A percentile compares a stretch with the other conserved stretches of the same genome.
Evolutionary conservation across 2,888 invertebrate species (phyloP).

Genomic region (Epirrhoe alternata): DNA sequence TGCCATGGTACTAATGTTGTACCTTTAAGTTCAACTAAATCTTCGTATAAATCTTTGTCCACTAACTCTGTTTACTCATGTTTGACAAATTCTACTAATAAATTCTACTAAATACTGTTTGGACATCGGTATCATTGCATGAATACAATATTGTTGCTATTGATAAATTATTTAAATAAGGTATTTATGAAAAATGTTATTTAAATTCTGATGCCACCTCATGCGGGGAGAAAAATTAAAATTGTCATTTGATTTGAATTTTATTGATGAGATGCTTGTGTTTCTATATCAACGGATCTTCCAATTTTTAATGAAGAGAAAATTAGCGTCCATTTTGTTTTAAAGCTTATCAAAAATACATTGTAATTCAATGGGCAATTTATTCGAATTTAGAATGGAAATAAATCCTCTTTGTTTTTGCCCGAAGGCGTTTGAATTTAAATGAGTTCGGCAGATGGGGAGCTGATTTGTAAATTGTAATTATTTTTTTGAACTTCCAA

Average conservation of each 20-base stretch:
- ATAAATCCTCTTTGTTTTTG: constrained; percentile 47
- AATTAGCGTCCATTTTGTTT: constrained; percentile 26
- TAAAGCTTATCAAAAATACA: constrained; percentile 26
- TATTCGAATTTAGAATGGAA: constrained; percentile 42
- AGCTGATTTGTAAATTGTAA: constrained; percentile 38
- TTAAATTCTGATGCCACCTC: constrained; percentile 42
- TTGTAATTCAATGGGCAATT: constrained; percentile 40
- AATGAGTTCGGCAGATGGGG: constrained; percentile 54
- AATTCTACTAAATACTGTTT: constrained; percentile 38
- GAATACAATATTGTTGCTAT: constrained; percentile 33
- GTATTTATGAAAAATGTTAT: constrained; percentile 41
- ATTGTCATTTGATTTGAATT: constrained; percentile 43
- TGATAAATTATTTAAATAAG: constrained; percentile 41
- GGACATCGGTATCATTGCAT: constrained; percentile 39
- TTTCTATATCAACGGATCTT: constrained; percentile 18
- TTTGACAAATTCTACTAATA: constrained; percentile 40
- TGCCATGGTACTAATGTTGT: constrained; percentile 10
- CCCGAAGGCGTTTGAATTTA: constrained; percentile 47
- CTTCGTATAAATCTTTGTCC: constrained; percentile 24
- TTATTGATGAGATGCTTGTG: constrained; percentile 37
- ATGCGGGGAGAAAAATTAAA: constrained; percentile 44
- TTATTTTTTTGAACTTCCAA: constrained; percentile 17
- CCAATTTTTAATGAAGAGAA: constrained; percentile 22
- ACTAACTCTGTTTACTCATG: constrained; percentile 28
- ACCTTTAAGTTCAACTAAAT: constrained; percentile 15